A percentile compares a stretch with the other conserved stretches of the same genome.
These are phyloP conservation scores for Petaurus breviceps DNA, from an alignment of 2,113 vertebrate species.

Conservation along the genomic window DNA sequence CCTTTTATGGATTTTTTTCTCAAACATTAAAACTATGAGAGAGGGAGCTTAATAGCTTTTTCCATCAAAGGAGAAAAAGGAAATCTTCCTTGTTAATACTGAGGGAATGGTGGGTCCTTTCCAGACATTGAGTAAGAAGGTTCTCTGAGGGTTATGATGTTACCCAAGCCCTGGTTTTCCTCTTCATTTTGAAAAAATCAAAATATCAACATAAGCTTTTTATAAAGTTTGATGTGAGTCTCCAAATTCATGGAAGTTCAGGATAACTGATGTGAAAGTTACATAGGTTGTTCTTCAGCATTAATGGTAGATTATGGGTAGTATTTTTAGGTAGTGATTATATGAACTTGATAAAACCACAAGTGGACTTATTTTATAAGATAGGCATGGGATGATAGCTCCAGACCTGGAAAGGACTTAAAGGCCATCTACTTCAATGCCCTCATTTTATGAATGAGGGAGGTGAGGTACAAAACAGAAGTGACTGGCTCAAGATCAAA, in stretches of 20 bases:
- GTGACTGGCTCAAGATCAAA: background rate
- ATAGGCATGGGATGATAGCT: background rate
- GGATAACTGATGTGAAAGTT: background rate
- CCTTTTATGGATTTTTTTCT: constrained; percentile 29
- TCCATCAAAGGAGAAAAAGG: background rate
- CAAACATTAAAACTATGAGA: background rate
- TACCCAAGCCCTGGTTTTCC: background rate
- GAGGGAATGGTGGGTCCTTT: background rate
- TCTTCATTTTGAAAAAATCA: background rate
- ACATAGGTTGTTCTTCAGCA: background rate
- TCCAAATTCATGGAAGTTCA: background rate
- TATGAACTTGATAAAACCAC: background rate
- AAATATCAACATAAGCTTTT: background rate
- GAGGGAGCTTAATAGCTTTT: constrained; percentile 7
- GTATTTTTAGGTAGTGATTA: background rate
- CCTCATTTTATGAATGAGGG: background rate
- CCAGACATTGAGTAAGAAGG: background rate
- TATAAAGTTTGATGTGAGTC: constrained; percentile 2
- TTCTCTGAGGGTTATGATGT: background rate
- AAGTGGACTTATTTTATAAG: background rate
- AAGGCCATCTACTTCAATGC: background rate
- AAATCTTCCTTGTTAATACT: background rate
- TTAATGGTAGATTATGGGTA: background rate
- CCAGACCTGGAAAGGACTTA: background rate
- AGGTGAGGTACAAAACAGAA: background rate